Conservation (phyloP, 1,140 invertebrate genomes). For the Listronotus bonariensis region DNA sequence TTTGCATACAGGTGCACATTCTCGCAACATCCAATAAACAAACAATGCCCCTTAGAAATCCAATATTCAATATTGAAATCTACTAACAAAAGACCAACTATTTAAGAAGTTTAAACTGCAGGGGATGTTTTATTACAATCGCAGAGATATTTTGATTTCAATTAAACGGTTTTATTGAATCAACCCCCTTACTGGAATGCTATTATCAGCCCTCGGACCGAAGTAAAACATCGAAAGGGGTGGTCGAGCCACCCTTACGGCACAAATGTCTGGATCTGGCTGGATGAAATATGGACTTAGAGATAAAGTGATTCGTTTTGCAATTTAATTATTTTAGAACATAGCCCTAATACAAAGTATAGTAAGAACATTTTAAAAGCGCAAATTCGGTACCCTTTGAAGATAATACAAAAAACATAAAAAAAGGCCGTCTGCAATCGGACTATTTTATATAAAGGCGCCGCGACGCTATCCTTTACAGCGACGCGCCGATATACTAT, state of each 20-base stretch:
- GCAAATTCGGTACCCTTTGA: no score
- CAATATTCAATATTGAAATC: constrained; percentile 20
- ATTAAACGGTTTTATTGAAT: constrained; percentile 43
- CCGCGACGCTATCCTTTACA: no score
- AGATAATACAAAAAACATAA: no score
- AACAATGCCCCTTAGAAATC: constrained; percentile 23
- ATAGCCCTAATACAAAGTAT: no score
- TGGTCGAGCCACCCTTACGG: neutral
- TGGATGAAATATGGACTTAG: no score
- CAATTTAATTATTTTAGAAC: no score
- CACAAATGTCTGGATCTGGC: neutral
- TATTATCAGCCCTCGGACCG: constrained; percentile 38
- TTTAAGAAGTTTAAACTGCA: constrained; percentile 27
- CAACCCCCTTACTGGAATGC: constrained; percentile 44
- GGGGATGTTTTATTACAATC: constrained; percentile 29
- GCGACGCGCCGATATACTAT: no score
- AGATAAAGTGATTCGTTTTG: no score
- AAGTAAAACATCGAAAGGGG: constrained; percentile 4
- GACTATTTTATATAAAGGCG: no score
- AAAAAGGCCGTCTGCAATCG: no score
- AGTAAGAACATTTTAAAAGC: no score
- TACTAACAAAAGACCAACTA: constrained; percentile 30
- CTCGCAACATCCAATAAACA: constrained; percentile 3
- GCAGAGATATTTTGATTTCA: constrained; percentile 44
- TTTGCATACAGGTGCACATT: constrained; percentile 7